Base-by-base conservation (phyloP, 2,797 vertebrate genomes). In the Enteromius thamalakanensis region DNA sequence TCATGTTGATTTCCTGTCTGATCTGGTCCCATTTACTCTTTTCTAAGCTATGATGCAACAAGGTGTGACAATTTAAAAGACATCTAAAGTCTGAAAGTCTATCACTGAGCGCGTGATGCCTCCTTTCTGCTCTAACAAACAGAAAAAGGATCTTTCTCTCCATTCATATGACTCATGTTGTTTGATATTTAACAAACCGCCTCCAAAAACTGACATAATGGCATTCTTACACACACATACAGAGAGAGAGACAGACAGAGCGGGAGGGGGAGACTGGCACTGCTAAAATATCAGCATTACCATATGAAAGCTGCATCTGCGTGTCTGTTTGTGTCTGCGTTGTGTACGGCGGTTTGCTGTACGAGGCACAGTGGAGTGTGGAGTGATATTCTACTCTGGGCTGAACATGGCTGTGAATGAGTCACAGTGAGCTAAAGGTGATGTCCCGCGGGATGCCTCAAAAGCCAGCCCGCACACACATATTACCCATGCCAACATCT, bases 281-380 rank as follows among this genome's bases (percentile, higher is more conserved):
- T 81, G 88, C 65, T 80, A 86, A 91, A 90, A 90, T 89, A 89
- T 45, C 85, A 83, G 71, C 83, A 93, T 94, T 94, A 91, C 89
- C 91, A 94, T 92, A 94, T 94, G 91, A 94, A 94, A 93, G 90
- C 71, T 83, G 81, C 87, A 79, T 67, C 71, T 40, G 82, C 76
- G 81, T 80, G 85, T 87, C 64, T 79, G 72, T 87, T 71, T 49
- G 74, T 88, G 69, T 78, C 60, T 76, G 82, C 51, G 84, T 69
- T 80, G 72, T 69, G 86, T 82, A 80, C 79, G 84, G 80, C 55
- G 72, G 19, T 85, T 74, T 85, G 86, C 88, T 72, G 74, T 81
- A 60, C 42, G 42, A 51, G 6, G 65, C 76, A 82, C 71, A 78
- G 79, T 15, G 23, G 23, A 49, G 40, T 75, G 71, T 82, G 72